Conservation (phyloP, 1,140 invertebrate species). For the Aradophagus sp. region DNA sequence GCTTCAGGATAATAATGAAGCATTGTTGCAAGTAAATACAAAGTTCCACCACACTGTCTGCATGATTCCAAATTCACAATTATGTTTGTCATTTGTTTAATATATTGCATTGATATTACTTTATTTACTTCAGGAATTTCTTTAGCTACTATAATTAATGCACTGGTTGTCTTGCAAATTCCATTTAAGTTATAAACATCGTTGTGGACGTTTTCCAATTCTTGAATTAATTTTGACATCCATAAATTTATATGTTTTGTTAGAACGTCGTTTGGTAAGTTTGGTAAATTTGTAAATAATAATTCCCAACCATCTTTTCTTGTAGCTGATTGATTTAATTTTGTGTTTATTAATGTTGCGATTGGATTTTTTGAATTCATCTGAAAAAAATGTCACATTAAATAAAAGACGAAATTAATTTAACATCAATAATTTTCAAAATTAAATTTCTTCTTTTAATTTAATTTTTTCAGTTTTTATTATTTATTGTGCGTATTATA, state of each 20-base stretch:
- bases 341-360: conserved; percentile 8
- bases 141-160: conserved; percentile 54
- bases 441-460: too few species aligned
- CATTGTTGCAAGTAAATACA: conserved; percentile 62
- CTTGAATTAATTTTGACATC: conserved; percentile 62
- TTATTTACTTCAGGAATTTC: conserved; percentile 65
- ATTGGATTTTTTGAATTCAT: background rate
- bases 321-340: conserved; percentile 26
- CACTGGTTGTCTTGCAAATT: conserved; percentile 59
- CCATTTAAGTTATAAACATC: conserved; percentile 40
- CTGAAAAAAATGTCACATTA: too few species aligned
- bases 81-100: conserved; percentile 63
- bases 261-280: conserved; percentile 55
- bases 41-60: conserved; percentile 48
- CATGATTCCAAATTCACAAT: conserved; percentile 47
- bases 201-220: conserved; percentile 60
- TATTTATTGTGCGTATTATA: too few species aligned
- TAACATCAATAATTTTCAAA: too few species aligned
- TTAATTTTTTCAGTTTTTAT: too few species aligned
- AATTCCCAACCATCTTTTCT: conserved; percentile 8
- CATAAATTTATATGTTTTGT: conserved; percentile 62
- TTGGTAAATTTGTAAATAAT: conserved; percentile 2
- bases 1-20: conserved; percentile 65
- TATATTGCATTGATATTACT: conserved; percentile 64
- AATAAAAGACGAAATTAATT: too few species aligned